phyloP scores from a whole-genome alignment of 2,888 invertebrate genomes.

The Xylophagus ater region DNA sequence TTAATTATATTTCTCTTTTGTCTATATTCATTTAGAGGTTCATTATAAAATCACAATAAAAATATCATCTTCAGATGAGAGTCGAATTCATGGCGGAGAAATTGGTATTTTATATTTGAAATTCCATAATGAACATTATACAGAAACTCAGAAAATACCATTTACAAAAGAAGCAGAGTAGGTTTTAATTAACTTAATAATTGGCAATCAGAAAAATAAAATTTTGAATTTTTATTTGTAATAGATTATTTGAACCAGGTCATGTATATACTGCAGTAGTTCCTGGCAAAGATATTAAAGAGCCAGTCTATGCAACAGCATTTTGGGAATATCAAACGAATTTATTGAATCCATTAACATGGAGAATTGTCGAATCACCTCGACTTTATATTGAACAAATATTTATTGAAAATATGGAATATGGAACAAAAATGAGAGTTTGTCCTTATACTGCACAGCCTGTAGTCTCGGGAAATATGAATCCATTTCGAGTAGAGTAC shows the following conservation, averaged over 20 bases:
- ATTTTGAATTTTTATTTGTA: constrained; percentile 1
- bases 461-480: constrained; percentile 53
- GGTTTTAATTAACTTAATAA: constrained; percentile 4
- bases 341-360: constrained; percentile 70
- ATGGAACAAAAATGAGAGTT: constrained; percentile 43
- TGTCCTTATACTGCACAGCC: constrained; percentile 56
- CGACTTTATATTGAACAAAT: constrained; percentile 62
- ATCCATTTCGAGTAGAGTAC: constrained; percentile 17
- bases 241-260: constrained; percentile 48
- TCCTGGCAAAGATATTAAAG: constrained; percentile 54
- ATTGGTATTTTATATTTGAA: constrained; percentile 60
- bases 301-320: constrained; percentile 55
- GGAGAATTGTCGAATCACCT: constrained; percentile 64
- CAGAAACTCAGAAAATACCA: constrained; percentile 48
- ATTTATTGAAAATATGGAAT: constrained; percentile 61
- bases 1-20: too few relatives aligned
- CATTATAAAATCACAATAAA: constrained; percentile 68
- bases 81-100: constrained; percentile 64
- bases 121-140: constrained; percentile 50
- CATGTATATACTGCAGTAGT: constrained; percentile 54
- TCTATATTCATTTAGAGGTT: constrained; percentile 48
- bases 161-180: constrained; percentile 44
- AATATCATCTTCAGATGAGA: constrained; percentile 61
- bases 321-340: constrained; percentile 72
- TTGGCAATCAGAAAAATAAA: background rate